Conservation (phyloP, 2,888 invertebrate genomes). For the Hypselothyrea guttata region DNA sequence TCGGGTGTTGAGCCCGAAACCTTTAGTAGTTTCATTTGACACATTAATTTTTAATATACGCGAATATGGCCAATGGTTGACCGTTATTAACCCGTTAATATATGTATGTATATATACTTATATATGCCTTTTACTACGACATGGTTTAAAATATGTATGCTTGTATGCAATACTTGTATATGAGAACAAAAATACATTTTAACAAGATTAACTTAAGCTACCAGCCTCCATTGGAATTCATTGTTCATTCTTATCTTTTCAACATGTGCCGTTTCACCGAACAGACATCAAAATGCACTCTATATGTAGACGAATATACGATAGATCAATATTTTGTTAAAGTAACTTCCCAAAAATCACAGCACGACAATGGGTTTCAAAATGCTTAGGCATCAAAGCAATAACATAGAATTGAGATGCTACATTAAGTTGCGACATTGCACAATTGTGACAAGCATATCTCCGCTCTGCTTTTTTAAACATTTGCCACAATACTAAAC, state of each 20-base stretch:
- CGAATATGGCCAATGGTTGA: constrained; percentile 1
- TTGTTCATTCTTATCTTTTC: constrained; percentile 36
- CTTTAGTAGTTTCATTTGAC: constrained; percentile 12
- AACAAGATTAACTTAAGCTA: constrained; percentile 14
- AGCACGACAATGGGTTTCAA: too few relatives aligned
- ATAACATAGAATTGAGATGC: too few relatives aligned
- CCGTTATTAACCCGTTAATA: constrained; percentile 6
- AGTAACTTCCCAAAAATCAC: not conserved
- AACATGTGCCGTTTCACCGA: constrained; percentile 16
- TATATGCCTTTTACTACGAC: not conserved
- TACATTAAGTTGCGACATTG: too few relatives aligned
- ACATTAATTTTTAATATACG: constrained; percentile 21
- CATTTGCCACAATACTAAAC: too few relatives aligned
- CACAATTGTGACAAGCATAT: too few relatives aligned
- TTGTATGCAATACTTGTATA: constrained; percentile 9
- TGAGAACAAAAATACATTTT: constrained; percentile 1
- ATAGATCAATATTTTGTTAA: too few relatives aligned
- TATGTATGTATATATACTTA: not conserved
- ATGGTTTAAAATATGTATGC: not conserved
- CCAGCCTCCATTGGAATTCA: constrained; percentile 27
- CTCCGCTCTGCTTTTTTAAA: too few relatives aligned
- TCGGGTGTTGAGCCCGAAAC: constrained; percentile 14
- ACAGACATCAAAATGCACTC: constrained; percentile 12
- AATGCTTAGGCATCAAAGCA: too few relatives aligned
- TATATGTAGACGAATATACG: not conserved